These are phyloP conservation scores for Drosophila quinaria DNA, from an alignment of 2,888 invertebrate genomes.

Conservation along the genomic window DNA sequence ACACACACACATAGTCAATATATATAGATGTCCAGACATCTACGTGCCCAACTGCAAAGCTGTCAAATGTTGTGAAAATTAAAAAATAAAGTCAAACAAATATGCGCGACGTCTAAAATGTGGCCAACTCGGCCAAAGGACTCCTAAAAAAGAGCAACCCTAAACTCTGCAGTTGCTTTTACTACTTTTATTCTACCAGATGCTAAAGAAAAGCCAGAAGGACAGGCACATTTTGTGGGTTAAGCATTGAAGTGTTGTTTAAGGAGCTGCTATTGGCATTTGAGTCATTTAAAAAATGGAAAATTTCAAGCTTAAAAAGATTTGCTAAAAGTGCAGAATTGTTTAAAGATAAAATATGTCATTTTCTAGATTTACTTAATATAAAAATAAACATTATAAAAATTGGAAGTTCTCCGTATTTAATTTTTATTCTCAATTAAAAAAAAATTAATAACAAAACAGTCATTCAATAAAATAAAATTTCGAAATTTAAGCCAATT, in stretches of 20 bases:
- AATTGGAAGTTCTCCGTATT: too few relatives aligned
- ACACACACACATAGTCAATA: conserved; percentile 23
- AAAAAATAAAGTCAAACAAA: conserved; percentile 78
- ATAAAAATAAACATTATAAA: background rate
- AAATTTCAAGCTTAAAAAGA: too few relatives aligned
- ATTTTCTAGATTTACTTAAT: background rate
- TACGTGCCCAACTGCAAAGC: conserved; percentile 75
- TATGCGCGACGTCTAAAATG: conserved; percentile 61
- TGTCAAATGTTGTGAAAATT: conserved; percentile 79
- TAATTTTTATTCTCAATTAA: too few relatives aligned
- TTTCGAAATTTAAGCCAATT: too few relatives aligned
- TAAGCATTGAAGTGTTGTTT: conserved; percentile 1
- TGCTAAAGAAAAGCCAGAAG: conserved; percentile 1
- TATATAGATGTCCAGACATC: conserved; percentile 32
- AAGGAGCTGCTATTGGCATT: conserved; percentile 13
- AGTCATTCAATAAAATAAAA: too few relatives aligned
- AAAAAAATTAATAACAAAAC: too few relatives aligned
- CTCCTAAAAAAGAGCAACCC: conserved; percentile 30
- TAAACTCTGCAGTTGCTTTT: background rate
- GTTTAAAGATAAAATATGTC: background rate
- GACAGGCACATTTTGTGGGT: background rate
- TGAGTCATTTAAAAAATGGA: background rate
- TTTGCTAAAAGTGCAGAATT: conserved; percentile 1
- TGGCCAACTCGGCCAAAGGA: conserved; percentile 24
- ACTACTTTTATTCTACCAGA: background rate